These are phyloP conservation scores for Martes martes DNA, from an alignment of 2,113 vertebrate genomes.

Conservation along the genomic window DNA sequence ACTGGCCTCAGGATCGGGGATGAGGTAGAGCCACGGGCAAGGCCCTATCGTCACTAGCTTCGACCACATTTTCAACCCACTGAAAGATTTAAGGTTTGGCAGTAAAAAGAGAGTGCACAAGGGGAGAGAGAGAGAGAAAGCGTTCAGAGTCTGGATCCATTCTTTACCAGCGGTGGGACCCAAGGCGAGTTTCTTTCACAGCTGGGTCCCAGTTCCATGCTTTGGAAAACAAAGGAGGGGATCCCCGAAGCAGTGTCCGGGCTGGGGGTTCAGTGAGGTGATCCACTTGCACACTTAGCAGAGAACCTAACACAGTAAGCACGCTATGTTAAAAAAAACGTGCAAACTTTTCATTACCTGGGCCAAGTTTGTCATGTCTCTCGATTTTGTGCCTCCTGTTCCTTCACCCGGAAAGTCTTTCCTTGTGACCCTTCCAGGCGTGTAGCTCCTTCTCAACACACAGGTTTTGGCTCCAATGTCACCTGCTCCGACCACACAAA, in stretches of 20 bases:
- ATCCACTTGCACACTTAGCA: too few relatives aligned
- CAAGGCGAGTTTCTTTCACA: not conserved
- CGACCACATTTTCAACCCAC: not conserved
- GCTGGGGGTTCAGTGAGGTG: too few relatives aligned
- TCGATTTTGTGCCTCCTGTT: not conserved
- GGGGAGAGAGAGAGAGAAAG: not conserved
- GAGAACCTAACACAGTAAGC: not conserved
- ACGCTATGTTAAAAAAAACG: too few relatives aligned
- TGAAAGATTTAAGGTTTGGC: not conserved
- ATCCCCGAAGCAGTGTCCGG: not conserved
- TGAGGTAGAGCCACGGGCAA: not conserved
- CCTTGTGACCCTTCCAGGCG: not conserved
- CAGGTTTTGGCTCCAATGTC: too few relatives aligned
- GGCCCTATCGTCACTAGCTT: not conserved
- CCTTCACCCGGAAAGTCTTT: not conserved
- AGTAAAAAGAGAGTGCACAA: not conserved
- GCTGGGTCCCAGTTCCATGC: not conserved
- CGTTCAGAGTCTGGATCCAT: not conserved
- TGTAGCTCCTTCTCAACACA: not conserved
- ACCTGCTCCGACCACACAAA: not conserved
- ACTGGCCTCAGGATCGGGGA: not conserved
- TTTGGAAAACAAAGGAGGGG: not conserved
- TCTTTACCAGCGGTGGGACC: not conserved
- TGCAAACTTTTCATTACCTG: not conserved
- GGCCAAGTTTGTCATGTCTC: not conserved